Base-by-base conservation (phyloP, 2,113 vertebrate genomes). In the Crotophaga sulcirostris region DNA sequence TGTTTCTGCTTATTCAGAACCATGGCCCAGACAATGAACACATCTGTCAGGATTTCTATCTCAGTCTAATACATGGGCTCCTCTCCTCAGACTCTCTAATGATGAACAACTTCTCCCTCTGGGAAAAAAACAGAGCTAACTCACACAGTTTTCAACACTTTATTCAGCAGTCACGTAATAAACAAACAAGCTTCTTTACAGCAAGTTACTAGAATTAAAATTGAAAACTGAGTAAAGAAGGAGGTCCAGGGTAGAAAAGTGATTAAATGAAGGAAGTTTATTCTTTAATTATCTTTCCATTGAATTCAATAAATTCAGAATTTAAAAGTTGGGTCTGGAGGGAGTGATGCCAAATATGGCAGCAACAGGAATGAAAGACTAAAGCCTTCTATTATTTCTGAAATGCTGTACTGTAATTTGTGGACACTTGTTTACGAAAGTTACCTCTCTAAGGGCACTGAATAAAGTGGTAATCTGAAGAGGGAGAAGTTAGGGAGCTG, bases 1-100 rank as follows among this genome's bases (percentile, higher is more conserved):
- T 15, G 97, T 95, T 97, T 97, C 97, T 97, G 98, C 97, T 97
- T 98, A 97, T 98, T 96, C 95, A 97, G 95, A 97, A 95, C 93
- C 94, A 93, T 96, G 94, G 90, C 97, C 96, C 97, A 98, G 85
- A 81, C 78, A 87, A 96, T 42, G 33, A 97, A 94, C 67, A 28
- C 34, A 55, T 86, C 90, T 95, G 73, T 80, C 55, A 89, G 34
- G 96, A 93, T 85, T 93, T 29, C 4, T 14, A 78, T 36, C 78
- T 93, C 84, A 93, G 49, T 42, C 63, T 96, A 97, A 94, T 84
- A 94, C 81, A 92, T 96, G 93, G 87, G 54, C 56, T 95, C 72
- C 94, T 96, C 98, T 98, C 96, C 97, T 98, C 97, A 97, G 96
- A 97, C 89, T 97, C 94, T 94, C 94, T 93, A 97, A 83, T 93